Base-by-base conservation (phyloP, 2,113 vertebrate genomes). In the Oriolus oriolus region DNA sequence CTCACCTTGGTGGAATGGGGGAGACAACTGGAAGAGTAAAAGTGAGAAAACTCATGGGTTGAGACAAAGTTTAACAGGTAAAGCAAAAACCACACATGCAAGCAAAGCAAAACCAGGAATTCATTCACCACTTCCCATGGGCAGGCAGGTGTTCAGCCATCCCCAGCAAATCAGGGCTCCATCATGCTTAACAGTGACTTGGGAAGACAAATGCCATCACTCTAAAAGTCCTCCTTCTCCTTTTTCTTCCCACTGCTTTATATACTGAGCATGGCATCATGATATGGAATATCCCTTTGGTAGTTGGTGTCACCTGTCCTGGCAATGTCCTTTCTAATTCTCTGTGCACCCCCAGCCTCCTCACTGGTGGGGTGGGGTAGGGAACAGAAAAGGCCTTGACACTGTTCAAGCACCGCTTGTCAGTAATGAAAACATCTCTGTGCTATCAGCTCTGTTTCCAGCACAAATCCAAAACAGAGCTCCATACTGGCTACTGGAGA, bases 161-260 rank as follows among this genome's bases (percentile, higher is more conserved):
- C 5, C 24, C 35, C 15, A 24, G 56, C 31, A 56, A 77, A 56
- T 47, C 35, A 37, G 35, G 31, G 27, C 35, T 90, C 7, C 17
- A 15, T 49, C 13, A 30, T 1, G 2, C 0, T 0, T 45, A 39
- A n/a, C 24, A 44, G 19, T 59, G 28, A 39, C 77, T 66, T 52
- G 13, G 33, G 53, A 52, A 89, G 23, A 65, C 41, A 44, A 59
- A 24, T 3, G 2, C 5, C 42, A 15, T 42, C 31, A 5, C 31
- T 45, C 28, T 5, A 33, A 20, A 65, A 6, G 16, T 50, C 21
- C 44, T 66, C 10, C 27, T 16, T 13, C 3, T 1, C 21, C 35
- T 64, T 20, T 31, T 42, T 18, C 11, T 80, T 73, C 31, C 50
- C 22, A 33, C 15, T 73, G 42, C 22, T 59, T 81, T 44, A 44